phyloP scores from a whole-genome alignment of 2,888 invertebrate genomes.

The Xanthorhoe spadicearia region DNA sequence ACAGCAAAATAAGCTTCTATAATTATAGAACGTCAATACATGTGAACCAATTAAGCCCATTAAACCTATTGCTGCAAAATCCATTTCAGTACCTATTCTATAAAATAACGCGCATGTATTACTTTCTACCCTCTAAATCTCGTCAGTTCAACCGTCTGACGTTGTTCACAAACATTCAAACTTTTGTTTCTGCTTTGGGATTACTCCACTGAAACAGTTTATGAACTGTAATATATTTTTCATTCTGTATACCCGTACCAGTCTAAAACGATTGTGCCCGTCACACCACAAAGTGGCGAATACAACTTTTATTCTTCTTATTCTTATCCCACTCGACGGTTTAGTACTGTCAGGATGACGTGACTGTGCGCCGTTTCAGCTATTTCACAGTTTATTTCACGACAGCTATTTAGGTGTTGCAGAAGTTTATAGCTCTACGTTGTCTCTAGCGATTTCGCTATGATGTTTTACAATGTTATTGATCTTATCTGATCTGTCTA shows the following conservation, averaged over 20 bases:
- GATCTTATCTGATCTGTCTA: too few species aligned
- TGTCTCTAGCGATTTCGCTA: background rate
- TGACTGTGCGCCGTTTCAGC: constrained; percentile 23
- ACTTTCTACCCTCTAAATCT: background rate
- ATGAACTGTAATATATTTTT: constrained; percentile 15
- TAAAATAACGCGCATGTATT: background rate
- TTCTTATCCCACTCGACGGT: constrained; percentile 20
- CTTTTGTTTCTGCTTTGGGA: constrained; percentile 5
- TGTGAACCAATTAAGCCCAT: too few species aligned
- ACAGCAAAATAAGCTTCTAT: too few species aligned
- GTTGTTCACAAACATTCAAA: constrained; percentile 9
- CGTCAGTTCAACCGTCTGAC: background rate
- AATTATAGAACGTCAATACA: too few species aligned
- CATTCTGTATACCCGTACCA: constrained; percentile 16
- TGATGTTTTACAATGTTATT: background rate
- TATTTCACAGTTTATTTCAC: constrained; percentile 30
- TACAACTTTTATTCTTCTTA: constrained; percentile 28
- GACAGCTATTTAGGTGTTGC: constrained; percentile 1
- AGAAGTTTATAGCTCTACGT: background rate
- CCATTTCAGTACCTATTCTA: background rate
- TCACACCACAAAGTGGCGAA: constrained; percentile 25
- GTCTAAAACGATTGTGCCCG: constrained; percentile 66
- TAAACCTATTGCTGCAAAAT: background rate
- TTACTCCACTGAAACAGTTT: constrained; percentile 10
- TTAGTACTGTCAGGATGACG: constrained; percentile 28